A percentile compares a stretch with the other conserved stretches of the same genome.
These are phyloP conservation scores for Opisthocomus hoazin DNA, from an alignment of 2,113 vertebrate genomes.

Conservation along the genomic window DNA sequence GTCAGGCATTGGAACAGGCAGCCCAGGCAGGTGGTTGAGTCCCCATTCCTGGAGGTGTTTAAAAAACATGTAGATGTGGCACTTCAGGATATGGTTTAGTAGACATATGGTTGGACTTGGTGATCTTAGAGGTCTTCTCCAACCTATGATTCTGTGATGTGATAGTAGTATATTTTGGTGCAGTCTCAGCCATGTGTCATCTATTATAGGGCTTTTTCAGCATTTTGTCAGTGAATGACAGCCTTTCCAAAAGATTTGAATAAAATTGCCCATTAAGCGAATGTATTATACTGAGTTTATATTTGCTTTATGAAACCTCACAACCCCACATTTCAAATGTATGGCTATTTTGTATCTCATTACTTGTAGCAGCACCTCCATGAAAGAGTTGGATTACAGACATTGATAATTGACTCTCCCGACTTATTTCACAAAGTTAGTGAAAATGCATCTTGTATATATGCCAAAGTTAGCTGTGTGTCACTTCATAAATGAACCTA, in stretches of 20 bases:
- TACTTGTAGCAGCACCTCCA: neutral
- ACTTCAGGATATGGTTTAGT: too few species aligned
- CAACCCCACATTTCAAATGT: neutral
- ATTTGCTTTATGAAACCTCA: neutral
- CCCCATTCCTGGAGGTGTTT: too few species aligned
- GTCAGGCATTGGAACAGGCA: too few species aligned
- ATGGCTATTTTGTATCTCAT: neutral
- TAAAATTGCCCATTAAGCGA: neutral
- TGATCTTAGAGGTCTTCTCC: too few species aligned
- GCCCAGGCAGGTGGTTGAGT: too few species aligned
- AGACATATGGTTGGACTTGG: too few species aligned
- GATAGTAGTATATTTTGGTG: neutral
- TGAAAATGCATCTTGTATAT: neutral
- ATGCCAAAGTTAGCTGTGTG: neutral
- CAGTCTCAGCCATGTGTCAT: neutral
- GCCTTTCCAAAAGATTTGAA: neutral
- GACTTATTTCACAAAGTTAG: neutral
- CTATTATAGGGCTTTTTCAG: neutral
- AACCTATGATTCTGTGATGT: too few species aligned
- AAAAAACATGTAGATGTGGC: too few species aligned
- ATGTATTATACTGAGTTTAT: neutral
- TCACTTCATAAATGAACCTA: neutral
- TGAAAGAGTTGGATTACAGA: neutral
- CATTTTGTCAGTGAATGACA: neutral
- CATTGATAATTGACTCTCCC: neutral